Base-by-base conservation (phyloP, 1,140 invertebrate genomes). In the Forficula auricularia region DNA sequence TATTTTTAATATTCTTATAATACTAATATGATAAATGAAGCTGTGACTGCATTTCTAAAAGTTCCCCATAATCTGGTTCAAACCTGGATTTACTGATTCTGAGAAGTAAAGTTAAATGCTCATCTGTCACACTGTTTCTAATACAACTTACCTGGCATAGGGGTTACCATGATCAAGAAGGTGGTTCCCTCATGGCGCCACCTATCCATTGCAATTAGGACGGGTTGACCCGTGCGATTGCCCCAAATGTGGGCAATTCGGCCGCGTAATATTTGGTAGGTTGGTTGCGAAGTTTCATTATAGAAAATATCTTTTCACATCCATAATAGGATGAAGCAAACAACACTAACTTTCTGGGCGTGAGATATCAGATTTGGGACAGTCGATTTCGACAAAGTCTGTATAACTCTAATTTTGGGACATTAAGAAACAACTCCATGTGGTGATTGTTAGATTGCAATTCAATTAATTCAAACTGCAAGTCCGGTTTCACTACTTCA, bases 401-500 rank as follows among this genome's bases (percentile, higher is more conserved):
- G 15, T 20, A 39, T 14, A 6, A 20, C 20, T 27, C 10, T 39
- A 39, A 20, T 39, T 39, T 39, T 10, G 38, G 20, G 20, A 39
- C 38, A 39, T 39, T 20, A 27, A 39, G 38, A 39, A 39, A 39
- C 20, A 39, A 39, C 20, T 39, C 14, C 16, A 18, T 39, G 18
- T 18, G 20, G 15, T 39, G 18, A 39, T 7, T 20, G 38, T 39
- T 39, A 39, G 14, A 39, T 39, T 39, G 6, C 13, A 39, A 20
- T 27, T 39, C 38, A 39, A 39, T 39, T 4, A 16, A 27, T 39
- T 39, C 38, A 39, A 39, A 19, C 16, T 39, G 38, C 18, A 39
- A 27, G 18, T 39, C 38, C 20, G 38, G 15, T 39, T 39, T 39
- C 18, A 39, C 38, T 39, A 19, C 13, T 39, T 39, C 38, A 39